phyloP scores from a whole-genome alignment of 2,888 invertebrate genomes.

The Hipparchia sbordonii region DNA sequence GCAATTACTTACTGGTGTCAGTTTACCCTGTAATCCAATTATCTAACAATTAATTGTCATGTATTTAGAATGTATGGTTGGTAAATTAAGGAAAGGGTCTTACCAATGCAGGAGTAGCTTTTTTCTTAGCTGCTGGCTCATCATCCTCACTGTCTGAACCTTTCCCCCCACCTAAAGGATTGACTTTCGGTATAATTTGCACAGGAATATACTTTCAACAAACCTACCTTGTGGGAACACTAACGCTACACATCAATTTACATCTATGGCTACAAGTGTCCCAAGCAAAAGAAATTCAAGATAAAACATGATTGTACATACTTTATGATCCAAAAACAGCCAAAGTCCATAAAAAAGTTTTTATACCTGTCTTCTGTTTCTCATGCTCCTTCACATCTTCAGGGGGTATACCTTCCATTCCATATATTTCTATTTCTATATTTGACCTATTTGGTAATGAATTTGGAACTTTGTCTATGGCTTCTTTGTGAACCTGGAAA shows the following conservation, averaged over 20 bases:
- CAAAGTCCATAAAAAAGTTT: conserved; percentile 54
- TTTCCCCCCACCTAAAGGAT: conserved; percentile 83
- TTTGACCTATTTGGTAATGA: conserved; percentile 98
- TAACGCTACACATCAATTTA: conserved; percentile 71
- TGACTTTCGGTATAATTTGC: conserved; percentile 43
- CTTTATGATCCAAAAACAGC: conserved; percentile 66
- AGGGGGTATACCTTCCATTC: conserved; percentile 99
- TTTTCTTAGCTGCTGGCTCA: conserved; percentile 90
- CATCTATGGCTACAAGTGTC: conserved; percentile 63
- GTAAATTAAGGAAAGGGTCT: conserved; percentile 44
- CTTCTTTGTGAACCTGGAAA: conserved; percentile 98
- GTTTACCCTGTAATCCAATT: conserved; percentile 43
- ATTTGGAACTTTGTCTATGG: conserved; percentile 99
- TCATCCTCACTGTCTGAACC: conserved; percentile 93
- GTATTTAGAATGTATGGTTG: conserved; percentile 22
- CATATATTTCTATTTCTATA: conserved; percentile 99
- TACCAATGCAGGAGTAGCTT: conserved; percentile 84
- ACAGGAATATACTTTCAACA: conserved; percentile 34
- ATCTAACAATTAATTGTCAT: conserved; percentile 27
- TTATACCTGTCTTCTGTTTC: conserved; percentile 88
- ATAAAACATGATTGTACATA: conserved; percentile 68
- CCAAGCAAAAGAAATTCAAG: conserved; percentile 58
- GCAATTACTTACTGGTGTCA: conserved; percentile 41
- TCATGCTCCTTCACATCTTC: conserved; percentile 98
- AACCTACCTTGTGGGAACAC: conserved; percentile 53